Evolutionary conservation across 2,113 vertebrate species (phyloP), one percentile per base, ranked within the genome.

Genomic region (Carlito syrichta): DNA sequence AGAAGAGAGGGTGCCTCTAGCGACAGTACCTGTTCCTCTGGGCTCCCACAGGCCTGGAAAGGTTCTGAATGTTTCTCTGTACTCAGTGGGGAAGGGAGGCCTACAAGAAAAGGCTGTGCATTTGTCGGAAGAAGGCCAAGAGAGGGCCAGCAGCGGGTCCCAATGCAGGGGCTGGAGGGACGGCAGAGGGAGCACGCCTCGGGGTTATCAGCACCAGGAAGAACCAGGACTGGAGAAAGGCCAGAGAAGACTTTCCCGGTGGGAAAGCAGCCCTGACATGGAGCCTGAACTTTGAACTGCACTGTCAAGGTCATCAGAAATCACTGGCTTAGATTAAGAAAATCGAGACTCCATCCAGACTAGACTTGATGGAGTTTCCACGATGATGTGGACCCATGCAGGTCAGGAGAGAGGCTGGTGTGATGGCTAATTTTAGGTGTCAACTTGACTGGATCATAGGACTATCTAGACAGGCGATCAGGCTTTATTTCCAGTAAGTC

Each of bases 41-140:
- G 32, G 30, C 32, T 84, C 13, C 23, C 58, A 12, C 17, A 54
- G 91, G 48, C 38, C 62, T 77, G 62, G 20, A 43, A 16, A 66
- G 8, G 17, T 52, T 87, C 84, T 89, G 40, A 78, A 54, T 43
- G 50, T 71, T 87, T 77, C 83, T 89, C 58, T 56, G 17, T 52
- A 48, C 14, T 20, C 50, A 22, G 40, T 11, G 20, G 25, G 43
- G 1, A 73, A 68, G 38, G n/a, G 6, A 48, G 77, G 10, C 45
- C 84, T 88, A 50, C 23, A 93, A 78, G 60, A 20, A 95, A 86
- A 78, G 27, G 5, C 35, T 63, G n/a, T 27, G 23, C 30, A 3
- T 30, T 89, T 86, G 81, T 48, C 54, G 66, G 56, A 73, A 48
- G 16, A 54, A 30, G 32, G 13, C 45, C 38, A 68, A 91, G 60